Conservation (phyloP, 2,113 vertebrate genomes). For the Elgaria multicarinata region DNA sequence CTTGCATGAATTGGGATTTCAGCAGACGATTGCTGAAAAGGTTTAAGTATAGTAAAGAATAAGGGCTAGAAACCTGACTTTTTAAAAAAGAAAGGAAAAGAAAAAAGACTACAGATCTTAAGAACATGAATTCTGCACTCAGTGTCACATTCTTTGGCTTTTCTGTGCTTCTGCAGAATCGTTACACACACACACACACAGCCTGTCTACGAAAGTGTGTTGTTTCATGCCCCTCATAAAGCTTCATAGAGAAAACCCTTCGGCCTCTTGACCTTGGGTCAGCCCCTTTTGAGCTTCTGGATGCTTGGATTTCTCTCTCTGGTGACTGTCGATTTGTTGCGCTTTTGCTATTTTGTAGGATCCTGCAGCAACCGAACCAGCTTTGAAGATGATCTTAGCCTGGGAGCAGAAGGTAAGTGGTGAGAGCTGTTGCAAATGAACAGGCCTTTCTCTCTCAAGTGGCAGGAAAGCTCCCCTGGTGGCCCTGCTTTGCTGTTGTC, state of each 20-base stretch:
- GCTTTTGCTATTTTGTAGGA: constrained; percentile 64
- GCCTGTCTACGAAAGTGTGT: background rate
- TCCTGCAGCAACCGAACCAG: constrained; percentile 67
- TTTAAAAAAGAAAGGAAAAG: background rate
- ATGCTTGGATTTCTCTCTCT: background rate
- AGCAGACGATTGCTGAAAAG: no score
- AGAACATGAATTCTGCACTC: background rate
- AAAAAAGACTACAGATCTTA: background rate
- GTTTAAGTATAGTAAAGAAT: background rate
- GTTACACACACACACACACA: background rate
- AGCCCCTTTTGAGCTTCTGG: fast-evolving
- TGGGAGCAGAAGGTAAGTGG: constrained; percentile 87
- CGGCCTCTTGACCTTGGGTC: fast-evolving
- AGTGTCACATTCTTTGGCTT: background rate
- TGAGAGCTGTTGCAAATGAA: background rate
- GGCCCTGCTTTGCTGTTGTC: background rate
- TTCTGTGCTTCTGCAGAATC: no score
- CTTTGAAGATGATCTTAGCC: constrained; percentile 85
- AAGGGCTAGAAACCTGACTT: background rate
- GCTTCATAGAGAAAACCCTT: background rate
- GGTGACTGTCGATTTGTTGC: background rate
- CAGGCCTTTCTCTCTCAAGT: no score
- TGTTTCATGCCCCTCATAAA: background rate
- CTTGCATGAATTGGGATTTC: background rate
- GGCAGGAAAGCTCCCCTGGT: background rate